Percentiles rank a stretch among this genome's conserved stretches.
Evolutionary conservation across 2,797 vertebrate genomes (phyloP).

Genomic region (Cynopterus sphinx): DNA sequence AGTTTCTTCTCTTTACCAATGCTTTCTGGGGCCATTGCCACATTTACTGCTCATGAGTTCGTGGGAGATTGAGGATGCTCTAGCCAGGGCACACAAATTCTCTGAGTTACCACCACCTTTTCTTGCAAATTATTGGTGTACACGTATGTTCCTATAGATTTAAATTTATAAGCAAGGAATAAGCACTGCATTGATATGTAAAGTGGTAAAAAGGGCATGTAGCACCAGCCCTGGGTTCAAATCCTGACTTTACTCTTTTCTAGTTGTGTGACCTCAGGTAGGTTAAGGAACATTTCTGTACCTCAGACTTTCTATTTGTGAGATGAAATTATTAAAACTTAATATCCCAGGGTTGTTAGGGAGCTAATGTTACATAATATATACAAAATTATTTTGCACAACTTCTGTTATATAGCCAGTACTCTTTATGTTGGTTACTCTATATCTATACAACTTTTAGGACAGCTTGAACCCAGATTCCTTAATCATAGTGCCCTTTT

Average conservation of each 20-base stretch:
- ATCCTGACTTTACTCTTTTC: neutral
- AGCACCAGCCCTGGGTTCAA: neutral
- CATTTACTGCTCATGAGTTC: neutral
- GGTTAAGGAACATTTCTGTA: neutral
- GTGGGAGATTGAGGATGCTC: neutral
- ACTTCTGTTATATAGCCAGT: neutral
- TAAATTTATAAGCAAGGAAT: neutral
- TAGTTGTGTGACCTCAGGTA: neutral
- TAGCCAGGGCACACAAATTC: neutral
- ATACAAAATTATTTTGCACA: neutral
- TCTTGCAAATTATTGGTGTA: neutral
- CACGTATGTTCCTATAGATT: neutral
- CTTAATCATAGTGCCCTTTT: neutral
- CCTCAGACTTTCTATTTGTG: neutral
- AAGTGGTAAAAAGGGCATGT: neutral
- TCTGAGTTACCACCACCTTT: neutral
- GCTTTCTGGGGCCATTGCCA: constrained; percentile 5
- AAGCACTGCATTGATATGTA: too few relatives aligned
- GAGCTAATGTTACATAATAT: neutral
- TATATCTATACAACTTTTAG: neutral
- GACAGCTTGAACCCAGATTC: neutral
- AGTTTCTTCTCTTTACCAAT: neutral
- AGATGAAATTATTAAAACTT: neutral
- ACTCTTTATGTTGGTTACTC: neutral
- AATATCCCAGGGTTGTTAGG: neutral